phyloP scores from a whole-genome alignment of 2,888 invertebrate species.

The Dendrolimus houi region DNA sequence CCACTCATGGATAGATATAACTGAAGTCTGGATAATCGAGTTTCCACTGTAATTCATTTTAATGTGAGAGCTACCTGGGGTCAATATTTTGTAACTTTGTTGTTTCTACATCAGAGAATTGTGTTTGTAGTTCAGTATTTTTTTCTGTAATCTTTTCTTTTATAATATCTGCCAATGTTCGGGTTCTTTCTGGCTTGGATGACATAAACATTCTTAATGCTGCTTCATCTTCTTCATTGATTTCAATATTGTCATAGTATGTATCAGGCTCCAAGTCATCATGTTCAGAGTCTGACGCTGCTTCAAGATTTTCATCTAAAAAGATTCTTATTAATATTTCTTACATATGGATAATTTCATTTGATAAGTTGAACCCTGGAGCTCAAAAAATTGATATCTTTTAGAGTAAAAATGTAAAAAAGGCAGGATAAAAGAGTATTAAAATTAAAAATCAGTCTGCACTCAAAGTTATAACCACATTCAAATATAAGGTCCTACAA shows the following conservation, averaged over 20 bases:
- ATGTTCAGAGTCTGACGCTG: slow-evolving; percentile 68
- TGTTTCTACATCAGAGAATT: slow-evolving; percentile 87
- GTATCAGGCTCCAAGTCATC: slow-evolving; percentile 76
- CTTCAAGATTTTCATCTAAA: slow-evolving; percentile 50
- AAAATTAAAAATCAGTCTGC: not conserved
- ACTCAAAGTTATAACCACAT: too few species aligned
- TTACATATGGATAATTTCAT: not conserved
- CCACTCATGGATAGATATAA: too few species aligned
- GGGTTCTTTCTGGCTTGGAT: slow-evolving; percentile 65
- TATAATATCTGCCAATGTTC: slow-evolving; percentile 93
- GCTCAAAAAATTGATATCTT: too few species aligned
- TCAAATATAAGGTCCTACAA: too few species aligned
- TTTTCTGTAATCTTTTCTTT: slow-evolving; percentile 95
- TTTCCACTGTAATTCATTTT: too few species aligned
- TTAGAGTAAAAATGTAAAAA: not conserved
- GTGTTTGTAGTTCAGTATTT: slow-evolving; percentile 90
- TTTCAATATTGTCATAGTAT: slow-evolving; percentile 83
- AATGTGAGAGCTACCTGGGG: slow-evolving; percentile 68
- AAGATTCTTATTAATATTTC: not conserved
- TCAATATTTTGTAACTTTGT: slow-evolving; percentile 89
- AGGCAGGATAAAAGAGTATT: not conserved
- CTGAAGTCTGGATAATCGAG: too few species aligned
- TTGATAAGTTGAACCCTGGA: too few species aligned
- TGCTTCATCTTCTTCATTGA: slow-evolving; percentile 92
- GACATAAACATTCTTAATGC: slow-evolving; percentile 88